Evolutionary conservation across 2,797 vertebrate genomes (phyloP).

Genomic region (Lates japonicus): DNA sequence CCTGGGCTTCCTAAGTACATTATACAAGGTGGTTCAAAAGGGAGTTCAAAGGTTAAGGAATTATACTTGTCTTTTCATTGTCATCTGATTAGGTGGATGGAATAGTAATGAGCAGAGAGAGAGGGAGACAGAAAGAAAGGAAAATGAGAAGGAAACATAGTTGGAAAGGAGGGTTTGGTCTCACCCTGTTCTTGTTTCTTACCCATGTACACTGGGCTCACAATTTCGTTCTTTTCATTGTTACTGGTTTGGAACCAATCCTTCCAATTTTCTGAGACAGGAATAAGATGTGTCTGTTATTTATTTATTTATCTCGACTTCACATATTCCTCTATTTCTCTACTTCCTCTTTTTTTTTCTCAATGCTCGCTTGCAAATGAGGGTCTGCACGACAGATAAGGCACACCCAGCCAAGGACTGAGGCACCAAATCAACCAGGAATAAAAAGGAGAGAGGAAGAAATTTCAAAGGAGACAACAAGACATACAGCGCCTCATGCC

Average conservation of each 20-base stretch:
- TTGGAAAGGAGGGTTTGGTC: slow-evolving; percentile 63
- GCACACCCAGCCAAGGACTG: slow-evolving; percentile 81
- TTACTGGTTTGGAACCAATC: slow-evolving; percentile 88
- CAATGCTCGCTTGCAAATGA: slow-evolving; percentile 85
- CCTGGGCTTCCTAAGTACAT: slow-evolving; percentile 65
- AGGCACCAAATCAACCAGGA: slow-evolving; percentile 82
- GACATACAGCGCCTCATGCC: slow-evolving; percentile 54
- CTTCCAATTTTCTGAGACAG: slow-evolving; percentile 85
- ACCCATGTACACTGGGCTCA: slow-evolving; percentile 80
- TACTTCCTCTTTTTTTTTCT: slow-evolving; percentile 61
- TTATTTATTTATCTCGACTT: slow-evolving; percentile 85
- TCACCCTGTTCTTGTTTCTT: slow-evolving; percentile 77
- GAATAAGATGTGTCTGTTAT: slow-evolving; percentile 85
- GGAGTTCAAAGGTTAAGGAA: slow-evolving; percentile 77
- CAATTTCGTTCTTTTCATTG: slow-evolving; percentile 85
- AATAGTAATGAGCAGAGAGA: slow-evolving; percentile 66
- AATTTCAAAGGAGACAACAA: slow-evolving; percentile 71
- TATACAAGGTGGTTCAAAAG: slow-evolving; percentile 73
- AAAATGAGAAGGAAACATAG: slow-evolving; percentile 30
- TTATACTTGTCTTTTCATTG: slow-evolving; percentile 76
- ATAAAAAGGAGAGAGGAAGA: slow-evolving; percentile 61
- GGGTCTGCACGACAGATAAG: slow-evolving; percentile 86
- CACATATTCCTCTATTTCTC: slow-evolving; percentile 85
- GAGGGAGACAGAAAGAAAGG: slow-evolving; percentile 17
- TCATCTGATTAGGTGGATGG: slow-evolving; percentile 75